Evolutionary conservation across 2,888 invertebrate genomes (phyloP).

Genomic region (Apodemia zela): DNA sequence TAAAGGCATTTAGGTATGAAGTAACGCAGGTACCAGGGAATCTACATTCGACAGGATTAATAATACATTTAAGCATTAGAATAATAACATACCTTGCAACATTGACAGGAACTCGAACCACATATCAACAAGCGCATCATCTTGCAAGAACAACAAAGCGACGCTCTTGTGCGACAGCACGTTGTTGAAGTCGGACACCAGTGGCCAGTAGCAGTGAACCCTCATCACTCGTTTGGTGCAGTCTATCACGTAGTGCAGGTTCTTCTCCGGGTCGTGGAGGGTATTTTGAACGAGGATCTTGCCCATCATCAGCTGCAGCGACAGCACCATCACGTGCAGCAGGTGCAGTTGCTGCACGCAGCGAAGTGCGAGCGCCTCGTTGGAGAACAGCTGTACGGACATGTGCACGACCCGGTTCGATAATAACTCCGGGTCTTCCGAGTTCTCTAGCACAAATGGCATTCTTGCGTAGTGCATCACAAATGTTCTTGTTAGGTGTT

Average conservation of each 20-base stretch:
- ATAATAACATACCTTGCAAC: slow-evolving; percentile 87
- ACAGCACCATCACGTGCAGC: slow-evolving; percentile 93
- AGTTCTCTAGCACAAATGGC: slow-evolving; percentile 92
- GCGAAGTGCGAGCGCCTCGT: slow-evolving; percentile 92
- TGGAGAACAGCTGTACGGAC: slow-evolving; percentile 97
- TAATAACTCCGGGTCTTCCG: slow-evolving; percentile 92
- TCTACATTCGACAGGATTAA: too few relatives aligned
- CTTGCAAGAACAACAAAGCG: slow-evolving; percentile 92
- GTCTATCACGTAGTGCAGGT: slow-evolving; percentile 95
- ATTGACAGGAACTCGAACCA: slow-evolving; percentile 97
- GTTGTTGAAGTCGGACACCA: slow-evolving; percentile 98
- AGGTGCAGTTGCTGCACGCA: slow-evolving; percentile 95
- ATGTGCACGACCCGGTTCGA: slow-evolving; percentile 98
- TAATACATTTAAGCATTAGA: too few relatives aligned
- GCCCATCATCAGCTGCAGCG: slow-evolving; percentile 95
- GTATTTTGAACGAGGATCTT: slow-evolving; percentile 93
- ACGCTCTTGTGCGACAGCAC: slow-evolving; percentile 96
- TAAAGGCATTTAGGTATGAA: too few relatives aligned
- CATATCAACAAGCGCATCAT: slow-evolving; percentile 93
- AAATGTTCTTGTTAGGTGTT: slow-evolving; percentile 95
- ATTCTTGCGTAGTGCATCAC: slow-evolving; percentile 98
- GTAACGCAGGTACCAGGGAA: too few relatives aligned
- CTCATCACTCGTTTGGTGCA: slow-evolving; percentile 96
- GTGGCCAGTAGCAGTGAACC: slow-evolving; percentile 98
- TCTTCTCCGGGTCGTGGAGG: slow-evolving; percentile 88